Evolutionary conservation across 2,797 vertebrate genomes (phyloP).

Genomic region (Psittacula echo): DNA sequence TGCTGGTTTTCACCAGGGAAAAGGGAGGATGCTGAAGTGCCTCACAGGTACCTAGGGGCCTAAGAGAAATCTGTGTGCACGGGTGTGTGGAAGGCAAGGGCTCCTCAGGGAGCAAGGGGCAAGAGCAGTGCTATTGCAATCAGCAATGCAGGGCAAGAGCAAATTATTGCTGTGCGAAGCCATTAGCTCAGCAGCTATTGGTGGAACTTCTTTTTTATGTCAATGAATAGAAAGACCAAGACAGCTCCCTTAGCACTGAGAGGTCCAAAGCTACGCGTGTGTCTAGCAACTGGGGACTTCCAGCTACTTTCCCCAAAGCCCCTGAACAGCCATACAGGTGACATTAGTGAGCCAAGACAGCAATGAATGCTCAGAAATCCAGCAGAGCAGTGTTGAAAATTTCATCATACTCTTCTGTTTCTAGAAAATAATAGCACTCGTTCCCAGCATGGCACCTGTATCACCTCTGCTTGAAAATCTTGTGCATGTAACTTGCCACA

Average conservation of each 20-base stretch:
- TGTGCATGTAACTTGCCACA: not conserved
- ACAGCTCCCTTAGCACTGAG: not conserved
- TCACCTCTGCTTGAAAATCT: not conserved
- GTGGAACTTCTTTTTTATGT: not conserved
- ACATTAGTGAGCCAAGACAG: not conserved
- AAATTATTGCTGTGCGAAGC: not conserved
- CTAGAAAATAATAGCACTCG: slow-evolving; percentile 3
- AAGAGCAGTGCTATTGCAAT: not conserved
- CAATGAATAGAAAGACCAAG: not conserved
- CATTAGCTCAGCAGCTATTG: not conserved
- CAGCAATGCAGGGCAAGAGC: not conserved
- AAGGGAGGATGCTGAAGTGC: not conserved
- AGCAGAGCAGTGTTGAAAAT: not conserved
- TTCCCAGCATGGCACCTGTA: not conserved
- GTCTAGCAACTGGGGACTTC: not conserved
- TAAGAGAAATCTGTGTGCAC: not conserved
- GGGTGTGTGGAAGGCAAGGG: not conserved
- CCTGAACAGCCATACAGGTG: not conserved
- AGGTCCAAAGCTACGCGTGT: not conserved
- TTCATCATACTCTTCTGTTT: not conserved
- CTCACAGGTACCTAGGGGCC: not conserved
- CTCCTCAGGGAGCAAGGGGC: not conserved
- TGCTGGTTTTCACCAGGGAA: not conserved
- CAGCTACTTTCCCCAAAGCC: not conserved
- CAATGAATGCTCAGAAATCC: not conserved